These are phyloP conservation scores for Indicator indicator DNA, from an alignment of 2,113 vertebrate species.

Conservation along the genomic window DNA sequence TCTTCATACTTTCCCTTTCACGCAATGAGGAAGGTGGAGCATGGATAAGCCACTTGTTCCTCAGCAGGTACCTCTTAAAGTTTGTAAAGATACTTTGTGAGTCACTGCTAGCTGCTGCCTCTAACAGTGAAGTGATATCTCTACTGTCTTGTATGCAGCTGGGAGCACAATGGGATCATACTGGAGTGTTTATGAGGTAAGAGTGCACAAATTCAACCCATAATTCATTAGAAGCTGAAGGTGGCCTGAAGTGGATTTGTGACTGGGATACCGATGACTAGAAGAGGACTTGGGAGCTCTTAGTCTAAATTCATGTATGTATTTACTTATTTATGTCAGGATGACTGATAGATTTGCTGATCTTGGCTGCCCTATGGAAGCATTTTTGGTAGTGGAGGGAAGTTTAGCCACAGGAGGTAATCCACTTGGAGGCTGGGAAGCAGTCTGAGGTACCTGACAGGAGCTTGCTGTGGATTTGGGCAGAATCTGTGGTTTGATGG, in stretches of 20 bases:
- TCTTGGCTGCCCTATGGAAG: background rate
- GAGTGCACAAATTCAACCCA: background rate
- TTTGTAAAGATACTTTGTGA: background rate
- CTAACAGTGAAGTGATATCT: background rate
- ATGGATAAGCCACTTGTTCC: background rate
- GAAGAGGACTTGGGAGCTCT: background rate
- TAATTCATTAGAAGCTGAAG: background rate
- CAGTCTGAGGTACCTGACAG: background rate
- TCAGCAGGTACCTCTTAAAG: background rate
- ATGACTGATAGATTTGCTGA: background rate
- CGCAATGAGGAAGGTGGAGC: slow-evolving; percentile 16
- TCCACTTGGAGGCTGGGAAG: background rate
- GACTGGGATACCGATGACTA: background rate
- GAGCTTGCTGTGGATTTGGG: background rate
- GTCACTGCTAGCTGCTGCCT: background rate
- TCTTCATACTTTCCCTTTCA: slow-evolving; percentile 25
- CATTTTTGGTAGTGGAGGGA: background rate
- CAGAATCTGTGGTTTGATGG: background rate
- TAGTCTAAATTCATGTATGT: background rate
- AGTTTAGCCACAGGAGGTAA: background rate
- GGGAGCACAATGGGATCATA: slow-evolving; percentile 39
- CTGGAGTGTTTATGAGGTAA: slow-evolving; percentile 33
- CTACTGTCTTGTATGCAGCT: background rate
- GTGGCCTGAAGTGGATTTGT: background rate
- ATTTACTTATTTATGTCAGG: background rate